Conservation (phyloP, 1,140 invertebrate genomes). For the Diachasma alloeum region DNA sequence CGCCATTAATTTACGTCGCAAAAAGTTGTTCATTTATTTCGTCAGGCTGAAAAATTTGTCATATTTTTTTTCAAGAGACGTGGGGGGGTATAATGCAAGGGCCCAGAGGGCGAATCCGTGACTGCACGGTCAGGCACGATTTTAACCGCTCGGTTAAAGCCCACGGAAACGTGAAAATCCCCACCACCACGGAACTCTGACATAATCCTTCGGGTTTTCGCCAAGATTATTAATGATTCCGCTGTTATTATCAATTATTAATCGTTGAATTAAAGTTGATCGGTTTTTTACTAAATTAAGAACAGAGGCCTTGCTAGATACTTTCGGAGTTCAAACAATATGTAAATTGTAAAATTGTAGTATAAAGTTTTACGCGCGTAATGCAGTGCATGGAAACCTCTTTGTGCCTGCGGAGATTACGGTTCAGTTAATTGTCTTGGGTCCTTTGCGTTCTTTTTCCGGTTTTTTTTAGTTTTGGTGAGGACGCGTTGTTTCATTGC, state of each 20-base stretch:
- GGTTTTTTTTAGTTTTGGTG: not conserved
- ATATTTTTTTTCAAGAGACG: not conserved
- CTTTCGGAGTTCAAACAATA: not conserved
- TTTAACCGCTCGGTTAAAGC: not conserved
- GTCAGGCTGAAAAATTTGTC: not conserved
- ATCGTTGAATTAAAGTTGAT: not conserved
- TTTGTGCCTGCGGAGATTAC: not conserved
- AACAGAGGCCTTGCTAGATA: not conserved
- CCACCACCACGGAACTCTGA: not conserved
- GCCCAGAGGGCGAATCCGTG: not conserved
- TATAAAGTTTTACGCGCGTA: not conserved
- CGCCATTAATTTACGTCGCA: not conserved
- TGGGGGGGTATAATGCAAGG: not conserved
- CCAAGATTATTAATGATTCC: not conserved
- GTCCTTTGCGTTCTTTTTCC: not conserved
- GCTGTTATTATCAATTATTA: not conserved
- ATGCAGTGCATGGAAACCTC: conserved; percentile 1
- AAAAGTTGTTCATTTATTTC: not conserved
- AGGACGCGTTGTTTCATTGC: not conserved
- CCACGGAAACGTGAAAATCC: not conserved
- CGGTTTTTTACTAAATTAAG: not conserved
- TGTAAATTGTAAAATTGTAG: not conserved
- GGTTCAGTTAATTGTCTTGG: not conserved
- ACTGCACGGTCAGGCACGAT: not conserved
- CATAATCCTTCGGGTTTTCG: not conserved